Evolutionary conservation across 1,140 invertebrate species (phyloP), one percentile per base, ranked within the genome.

Genomic region (Oscheius sp.): DNA sequence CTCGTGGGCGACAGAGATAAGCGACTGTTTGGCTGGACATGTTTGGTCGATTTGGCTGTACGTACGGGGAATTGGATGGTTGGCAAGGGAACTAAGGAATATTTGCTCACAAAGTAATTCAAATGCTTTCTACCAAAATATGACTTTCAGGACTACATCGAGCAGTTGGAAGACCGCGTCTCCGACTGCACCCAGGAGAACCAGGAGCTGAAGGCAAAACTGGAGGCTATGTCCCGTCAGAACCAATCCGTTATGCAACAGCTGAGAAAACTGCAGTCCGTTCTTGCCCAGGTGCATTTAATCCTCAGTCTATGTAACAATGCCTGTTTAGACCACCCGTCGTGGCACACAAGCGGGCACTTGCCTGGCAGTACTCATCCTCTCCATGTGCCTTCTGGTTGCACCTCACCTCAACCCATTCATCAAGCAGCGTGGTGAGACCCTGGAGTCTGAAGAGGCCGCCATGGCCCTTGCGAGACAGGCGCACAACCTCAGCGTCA

Each of bases 91-190:
- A n/a, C n/a, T n/a, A n/a, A n/a, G n/a, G n/a, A n/a, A n/a, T n/a
- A n/a, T n/a, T n/a, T n/a, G n/a, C n/a, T n/a, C n/a, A n/a, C n/a
- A n/a, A n/a, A n/a, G n/a, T n/a, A n/a, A n/a, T n/a, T n/a, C n/a
- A n/a, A n/a, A n/a, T n/a, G n/a, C n/a, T n/a, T 46, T 3, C 23
- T 71, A 38, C 2, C 10, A 2, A 66, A 42, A 20, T 4, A 45
- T 42, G 29, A 20, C 20, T 84, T 84, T 58, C 62, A 82, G 82
- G 82, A 84, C 65, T 83, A 83, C 64, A 83, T 83, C 63, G 81
- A 83, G 49, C 81, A 82, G 18, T 61, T 83, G 20, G 82, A 83
- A 71, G 76, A 83, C 66, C 61, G 81, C n/a, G 81, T 83, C 18
- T 68, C 79, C 20, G 71, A 77, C 36, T 82, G 79, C 38, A 83